Evolutionary conservation across 2,113 vertebrate genomes (phyloP), one percentile per base, ranked within the genome.

Genomic region (Catagonus wagneri): DNA sequence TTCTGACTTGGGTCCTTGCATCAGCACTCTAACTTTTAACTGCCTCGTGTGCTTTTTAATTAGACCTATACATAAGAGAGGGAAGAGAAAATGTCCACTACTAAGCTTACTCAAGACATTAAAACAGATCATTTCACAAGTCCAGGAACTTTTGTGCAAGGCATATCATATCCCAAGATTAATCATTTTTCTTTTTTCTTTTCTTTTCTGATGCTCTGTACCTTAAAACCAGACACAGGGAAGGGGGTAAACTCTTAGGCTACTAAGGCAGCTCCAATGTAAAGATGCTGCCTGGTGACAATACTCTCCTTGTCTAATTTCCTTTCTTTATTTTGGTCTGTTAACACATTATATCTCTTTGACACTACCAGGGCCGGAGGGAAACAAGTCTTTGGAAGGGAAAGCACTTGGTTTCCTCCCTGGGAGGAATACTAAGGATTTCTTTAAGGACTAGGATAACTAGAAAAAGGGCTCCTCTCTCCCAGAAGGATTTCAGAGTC

Each of bases 131-230:
- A 61, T 29, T 66, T 80, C 23, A 50, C 20, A 25, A 95, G 27
- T 95, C 85, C 36, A 72, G 32, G 61, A 98, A 98, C 97, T 98
- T 98, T 97, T 88, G 23, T 13, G 81, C 39, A 63, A 61, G 34
- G 0, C 1, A 94, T 81, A 83, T n/a, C 54, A 20, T 8, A 81
- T 66, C 80, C 25, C 17, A 7, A 80, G 58, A 69, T 39, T 61
- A 20, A 32, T 54, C 84, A 22, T 11, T 56, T 12, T 69, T 39
- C 85, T 8, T 44, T 4, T 44, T 44, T 44, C 5, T 44, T 44
- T 44, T 44, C 5, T 44, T 85, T 72, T 87, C 89, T 50, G 63
- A 36, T 54, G 83, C 52, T 27, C 29, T 1, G 56, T 63, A 3
- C 20, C 12, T 7, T 0, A 12, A 23, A 76, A 95, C 58, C 80